These are phyloP conservation scores for Adelognathus sp. DNA, from an alignment of 2,888 invertebrate genomes.

Conservation along the genomic window DNA sequence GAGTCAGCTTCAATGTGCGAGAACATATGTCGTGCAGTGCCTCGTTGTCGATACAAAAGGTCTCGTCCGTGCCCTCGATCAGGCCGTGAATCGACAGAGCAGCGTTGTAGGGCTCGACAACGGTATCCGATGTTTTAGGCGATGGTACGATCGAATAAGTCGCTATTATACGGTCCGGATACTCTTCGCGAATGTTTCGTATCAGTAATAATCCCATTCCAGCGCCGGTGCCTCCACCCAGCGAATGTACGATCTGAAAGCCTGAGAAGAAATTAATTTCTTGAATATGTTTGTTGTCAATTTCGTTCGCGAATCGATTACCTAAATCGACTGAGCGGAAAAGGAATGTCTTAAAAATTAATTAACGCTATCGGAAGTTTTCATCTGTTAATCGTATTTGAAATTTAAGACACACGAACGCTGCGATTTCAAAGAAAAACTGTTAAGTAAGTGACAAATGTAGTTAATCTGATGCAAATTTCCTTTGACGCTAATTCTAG, in stretches of 20 bases:
- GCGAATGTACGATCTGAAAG: slow-evolving; percentile 91
- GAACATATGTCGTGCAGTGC: slow-evolving; percentile 95
- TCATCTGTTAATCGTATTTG: no score
- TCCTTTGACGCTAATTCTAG: no score
- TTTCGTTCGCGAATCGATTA: no score
- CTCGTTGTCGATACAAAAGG: slow-evolving; percentile 94
- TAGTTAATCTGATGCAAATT: no score
- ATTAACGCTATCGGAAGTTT: no score
- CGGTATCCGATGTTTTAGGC: slow-evolving; percentile 92
- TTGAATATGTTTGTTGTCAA: neutral
- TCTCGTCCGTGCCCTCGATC: slow-evolving; percentile 94
- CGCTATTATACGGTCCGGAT: slow-evolving; percentile 90
- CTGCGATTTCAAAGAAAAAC: no score
- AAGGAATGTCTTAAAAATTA: no score
- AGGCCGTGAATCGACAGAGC: slow-evolving; percentile 92
- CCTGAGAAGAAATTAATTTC: slow-evolving; percentile 71
- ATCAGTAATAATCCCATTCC: slow-evolving; percentile 90
- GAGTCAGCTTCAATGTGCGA: slow-evolving; percentile 91
- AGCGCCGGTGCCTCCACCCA: slow-evolving; percentile 90
- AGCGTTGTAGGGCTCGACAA: slow-evolving; percentile 95
- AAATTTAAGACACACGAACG: no score
- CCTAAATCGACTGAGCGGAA: no score
- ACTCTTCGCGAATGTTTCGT: slow-evolving; percentile 92
- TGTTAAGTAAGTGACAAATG: no score
- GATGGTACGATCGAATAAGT: slow-evolving; percentile 89